Evolutionary conservation across 2,888 invertebrate genomes (phyloP), one percentile per base, ranked within the genome.

Genomic region (Microplitis manilae): DNA sequence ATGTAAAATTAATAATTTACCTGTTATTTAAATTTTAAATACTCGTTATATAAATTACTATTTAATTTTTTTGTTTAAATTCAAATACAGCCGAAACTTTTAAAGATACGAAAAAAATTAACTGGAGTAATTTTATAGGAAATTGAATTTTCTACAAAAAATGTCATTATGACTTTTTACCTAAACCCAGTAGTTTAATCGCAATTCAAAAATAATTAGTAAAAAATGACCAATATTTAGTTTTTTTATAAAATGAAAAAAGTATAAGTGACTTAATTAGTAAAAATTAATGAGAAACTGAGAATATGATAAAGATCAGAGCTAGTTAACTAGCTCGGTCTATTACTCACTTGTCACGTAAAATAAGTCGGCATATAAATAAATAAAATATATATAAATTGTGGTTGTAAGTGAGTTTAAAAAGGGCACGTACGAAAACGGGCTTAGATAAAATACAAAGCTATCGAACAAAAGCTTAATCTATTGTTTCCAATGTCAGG

Each of bases 311-410:
- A 15, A 39, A 39, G 68, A 76, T 72, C 68, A 39, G 60, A 71
- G 65, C 76, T 71, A 65, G 67, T 71, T 80, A 77, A 77, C 76
- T 81, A 75, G 67, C 5, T 13, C 65, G 17, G 59, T 67, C 76
- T 76, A 79, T 81, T 80, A 81, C 77, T 81, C 77, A 75, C 79
- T 77, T 79, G 81, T 81, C 79, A n/a, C 76, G 50, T 17, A 41
- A 69, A 79, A 64, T 73, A 6, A 61, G 60, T 50, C 13, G 13
- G 9, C 13, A 8, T 5, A 50, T 50, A 50, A 50, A 50, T 13
- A 50, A 50, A 50, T 13, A 13, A 50, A 50, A 50, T 50, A 50
- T 50, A 50, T 30, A 30, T 30, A 30, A 30, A 30, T 30, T 30
- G 30, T 30, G 30, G 30, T 30, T 4, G 30, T 30, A 30, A 30